Base-by-base conservation (phyloP, 1,140 invertebrate species). In the Hyles vespertilio region DNA sequence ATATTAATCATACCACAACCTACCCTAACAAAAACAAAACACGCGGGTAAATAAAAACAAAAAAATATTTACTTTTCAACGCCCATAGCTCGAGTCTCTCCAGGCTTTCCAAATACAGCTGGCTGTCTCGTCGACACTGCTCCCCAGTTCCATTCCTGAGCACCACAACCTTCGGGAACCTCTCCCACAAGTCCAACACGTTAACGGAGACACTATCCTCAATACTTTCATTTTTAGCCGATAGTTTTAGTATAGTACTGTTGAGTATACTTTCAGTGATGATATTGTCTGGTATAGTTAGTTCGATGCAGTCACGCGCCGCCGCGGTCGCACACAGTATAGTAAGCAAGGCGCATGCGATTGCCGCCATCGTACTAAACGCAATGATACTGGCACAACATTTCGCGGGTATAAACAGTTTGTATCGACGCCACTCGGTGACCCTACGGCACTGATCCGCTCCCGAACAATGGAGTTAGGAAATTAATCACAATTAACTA, bases 71-170 rank as follows among this genome's bases (percentile, higher is more conserved):
- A 92, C 92, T 92, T 90, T 92, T 90, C 12, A 92, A 57, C 3
- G 92, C 91, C 91, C 91, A 92, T 32, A 91, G 57, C 63, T 92
- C 87, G 59, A 92, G 74, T 5, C 86, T 73, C 9, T 90, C 75
- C 12, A 92, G 61, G 49, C 89, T 87, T 34, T 87, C 70, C 32
- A 90, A 51, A 36, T 86, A 89, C 32, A 77, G 64, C 46, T 78
- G 73, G 56, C 81, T 83, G 33, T 91, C 89, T 50, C 81, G 60
- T 2, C 81, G 64, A 66, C 91, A 91, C 65, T 80, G 74, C 56
- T 85, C 79, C 53, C 77, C 87, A 3, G 84, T 81, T 47, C 79
- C 80, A 51, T 87, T 84, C 51, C 67, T 75, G 5, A 87, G 89
- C 56, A 89, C 80, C 54, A 89, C 69, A 47, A 84, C 65, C 59